Conservation (phyloP, 2,113 vertebrate species). For the Maccullochella peelii region DNA sequence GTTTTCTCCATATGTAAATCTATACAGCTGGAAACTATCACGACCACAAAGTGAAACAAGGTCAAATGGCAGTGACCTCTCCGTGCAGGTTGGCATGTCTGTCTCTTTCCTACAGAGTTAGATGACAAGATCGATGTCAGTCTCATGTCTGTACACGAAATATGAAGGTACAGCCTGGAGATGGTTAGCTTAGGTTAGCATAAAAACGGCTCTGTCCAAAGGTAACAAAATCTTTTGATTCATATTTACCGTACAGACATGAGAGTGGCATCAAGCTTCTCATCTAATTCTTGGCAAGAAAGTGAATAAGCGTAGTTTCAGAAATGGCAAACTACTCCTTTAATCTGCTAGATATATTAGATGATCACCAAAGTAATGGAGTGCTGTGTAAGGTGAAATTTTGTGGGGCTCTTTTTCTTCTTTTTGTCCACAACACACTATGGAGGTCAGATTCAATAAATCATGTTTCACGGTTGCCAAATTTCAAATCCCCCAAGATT, state of each 20-base stretch:
- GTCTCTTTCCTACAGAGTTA: background rate
- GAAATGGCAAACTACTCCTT: background rate
- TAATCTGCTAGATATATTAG: background rate
- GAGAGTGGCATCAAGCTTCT: background rate
- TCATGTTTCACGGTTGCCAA: background rate
- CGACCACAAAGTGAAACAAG: constrained; percentile 3
- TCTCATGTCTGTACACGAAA: background rate
- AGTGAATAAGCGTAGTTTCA: background rate
- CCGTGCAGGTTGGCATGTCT: background rate
- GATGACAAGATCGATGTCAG: background rate
- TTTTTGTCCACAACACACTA: background rate
- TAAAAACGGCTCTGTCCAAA: background rate
- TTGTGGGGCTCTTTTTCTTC: too few species aligned
- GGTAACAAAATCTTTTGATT: background rate
- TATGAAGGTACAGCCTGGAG: background rate
- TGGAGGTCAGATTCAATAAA: background rate
- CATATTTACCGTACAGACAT: background rate
- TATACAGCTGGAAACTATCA: constrained; percentile 8
- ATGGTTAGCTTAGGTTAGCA: background rate
- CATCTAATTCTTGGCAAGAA: background rate
- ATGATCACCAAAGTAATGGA: too few species aligned
- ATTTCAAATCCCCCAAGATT: background rate
- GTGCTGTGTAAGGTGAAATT: too few species aligned
- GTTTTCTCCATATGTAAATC: constrained; percentile 20
- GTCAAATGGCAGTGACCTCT: constrained; percentile 23